phyloP scores from a whole-genome alignment of 2,797 vertebrate genomes.

The Pterois miles region DNA sequence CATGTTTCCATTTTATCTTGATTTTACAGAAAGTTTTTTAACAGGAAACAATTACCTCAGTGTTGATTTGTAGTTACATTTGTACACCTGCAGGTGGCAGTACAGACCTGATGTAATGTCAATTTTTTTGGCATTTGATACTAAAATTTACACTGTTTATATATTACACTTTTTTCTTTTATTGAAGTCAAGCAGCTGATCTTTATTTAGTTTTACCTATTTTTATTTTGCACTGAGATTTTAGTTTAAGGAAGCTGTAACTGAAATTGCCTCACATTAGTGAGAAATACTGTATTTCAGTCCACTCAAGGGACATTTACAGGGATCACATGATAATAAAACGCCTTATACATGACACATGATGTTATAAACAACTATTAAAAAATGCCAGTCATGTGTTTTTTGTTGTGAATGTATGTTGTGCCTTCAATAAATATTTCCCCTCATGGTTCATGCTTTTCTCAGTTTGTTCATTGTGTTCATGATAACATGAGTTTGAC shows the following conservation, averaged over 20 bases:
- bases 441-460: neutral
- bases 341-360: slow-evolving; percentile 50
- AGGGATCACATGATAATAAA: slow-evolving; percentile 42
- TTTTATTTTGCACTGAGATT: slow-evolving; percentile 52
- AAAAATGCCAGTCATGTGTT: slow-evolving; percentile 55
- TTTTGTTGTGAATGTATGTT: slow-evolving; percentile 69
- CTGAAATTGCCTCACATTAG: slow-evolving; percentile 21
- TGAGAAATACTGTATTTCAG: slow-evolving; percentile 7
- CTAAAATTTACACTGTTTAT: slow-evolving; percentile 1
- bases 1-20: neutral
- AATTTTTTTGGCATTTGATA: slow-evolving; percentile 6
- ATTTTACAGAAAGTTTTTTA: slow-evolving; percentile 8
- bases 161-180: slow-evolving; percentile 1
- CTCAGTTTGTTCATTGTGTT: slow-evolving; percentile 26
- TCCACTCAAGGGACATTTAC: slow-evolving; percentile 23
- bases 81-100: slow-evolving; percentile 58
- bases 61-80: slow-evolving; percentile 9
- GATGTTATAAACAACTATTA: slow-evolving; percentile 26
- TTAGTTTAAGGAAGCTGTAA: slow-evolving; percentile 31
- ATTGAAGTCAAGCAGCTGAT: slow-evolving; percentile 9
- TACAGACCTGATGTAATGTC: slow-evolving; percentile 14
- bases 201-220: slow-evolving; percentile 13
- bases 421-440: slow-evolving; percentile 77
- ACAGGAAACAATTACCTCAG: neutral
- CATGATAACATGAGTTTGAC: slow-evolving; percentile 18